phyloP scores from a whole-genome alignment of 2,797 vertebrate genomes.

The Melanotaenia trifasciata region DNA sequence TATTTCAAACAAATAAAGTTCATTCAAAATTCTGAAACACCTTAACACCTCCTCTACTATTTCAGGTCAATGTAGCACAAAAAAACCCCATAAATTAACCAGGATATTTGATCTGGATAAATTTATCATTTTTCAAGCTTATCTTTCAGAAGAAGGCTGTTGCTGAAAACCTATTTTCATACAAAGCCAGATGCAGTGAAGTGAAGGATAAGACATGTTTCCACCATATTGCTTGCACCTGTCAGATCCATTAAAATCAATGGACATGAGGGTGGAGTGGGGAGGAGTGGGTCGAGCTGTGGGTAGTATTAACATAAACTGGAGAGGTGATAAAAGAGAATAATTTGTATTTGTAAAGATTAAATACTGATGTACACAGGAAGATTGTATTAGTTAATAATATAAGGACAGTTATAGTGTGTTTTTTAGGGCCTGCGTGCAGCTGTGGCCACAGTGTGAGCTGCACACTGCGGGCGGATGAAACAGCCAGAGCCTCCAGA shows the following conservation, averaged over 20 bases:
- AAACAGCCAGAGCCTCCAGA: slow-evolving; percentile 28
- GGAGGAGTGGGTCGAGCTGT: slow-evolving; percentile 2
- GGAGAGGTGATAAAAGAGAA: neutral
- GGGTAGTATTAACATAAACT: slow-evolving; percentile 32
- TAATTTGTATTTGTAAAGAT: neutral
- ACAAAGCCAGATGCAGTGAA: slow-evolving; percentile 34
- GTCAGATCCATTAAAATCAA: slow-evolving; percentile 70
- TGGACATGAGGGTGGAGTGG: slow-evolving; percentile 18
- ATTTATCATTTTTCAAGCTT: slow-evolving; percentile 18
- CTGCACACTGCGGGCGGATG: slow-evolving; percentile 57
- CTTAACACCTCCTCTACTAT: neutral
- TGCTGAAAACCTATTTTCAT: slow-evolving; percentile 43
- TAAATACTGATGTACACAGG: slow-evolving; percentile 1
- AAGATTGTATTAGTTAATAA: neutral
- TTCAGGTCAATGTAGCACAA: slow-evolving; percentile 6
- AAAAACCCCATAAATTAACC: slow-evolving; percentile 4
- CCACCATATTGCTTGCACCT: slow-evolving; percentile 73
- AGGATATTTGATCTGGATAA: neutral
- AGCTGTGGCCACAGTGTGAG: slow-evolving; percentile 37
- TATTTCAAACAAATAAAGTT: neutral
- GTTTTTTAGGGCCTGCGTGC: slow-evolving; percentile 31
- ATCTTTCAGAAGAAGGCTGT: slow-evolving; percentile 27
- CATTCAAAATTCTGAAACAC: neutral
- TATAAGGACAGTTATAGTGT: neutral
- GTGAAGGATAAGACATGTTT: slow-evolving; percentile 65